Evolutionary conservation across 2,113 vertebrate species (phyloP), one percentile per base, ranked within the genome.

Genomic region (Thamnaconus septentrionalis): DNA sequence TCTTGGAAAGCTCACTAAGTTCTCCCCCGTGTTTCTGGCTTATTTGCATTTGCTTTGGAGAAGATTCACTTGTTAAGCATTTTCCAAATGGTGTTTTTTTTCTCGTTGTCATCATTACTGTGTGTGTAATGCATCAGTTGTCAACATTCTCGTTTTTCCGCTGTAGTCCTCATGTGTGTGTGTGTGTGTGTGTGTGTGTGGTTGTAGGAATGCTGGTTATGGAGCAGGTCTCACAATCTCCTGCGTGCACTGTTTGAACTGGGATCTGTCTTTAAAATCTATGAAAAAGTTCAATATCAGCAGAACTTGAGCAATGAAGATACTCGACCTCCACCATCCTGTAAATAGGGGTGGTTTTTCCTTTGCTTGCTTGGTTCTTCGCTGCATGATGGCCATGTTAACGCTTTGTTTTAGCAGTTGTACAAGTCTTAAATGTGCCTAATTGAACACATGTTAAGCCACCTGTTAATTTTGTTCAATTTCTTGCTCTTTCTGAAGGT

Each of bases 331-430:
- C 31, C 4, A 8, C 39, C 7, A 8, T 62, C 5, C 1, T 49
- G 67, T 80, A 69, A 83, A 85, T 88, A 83, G 70, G 57, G 83
- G 79, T 69, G 12, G 55, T 69, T 76, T 83, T 55, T 81, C 66
- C 51, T 56, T 18, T 6, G 47, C 66, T 66, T 59, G 18, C 59
- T 66, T 56, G 68, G 42, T 56, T 65, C 50, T 66, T 41, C 76
- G 54, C 7, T 63, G 57, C 58, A n/a, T 71, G 62, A 78, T 73
- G 63, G 85, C 73, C 73, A 69, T 61, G 52, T 64, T 7, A 31
- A 42, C 47, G 46, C 58, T 64, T 55, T 80, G 53, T 55, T 46
- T 45, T 51, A 55, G 39, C 11, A 53, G 9, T 73, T 65, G 4
- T n/a, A 54, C 7, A 51, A 66, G 42, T 11, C 10, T 40, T 9